A percentile compares a stretch with the other conserved stretches of the same genome.
Conservation (phyloP, 2,113 vertebrate genomes). For the Thryonomys swinderianus region DNA sequence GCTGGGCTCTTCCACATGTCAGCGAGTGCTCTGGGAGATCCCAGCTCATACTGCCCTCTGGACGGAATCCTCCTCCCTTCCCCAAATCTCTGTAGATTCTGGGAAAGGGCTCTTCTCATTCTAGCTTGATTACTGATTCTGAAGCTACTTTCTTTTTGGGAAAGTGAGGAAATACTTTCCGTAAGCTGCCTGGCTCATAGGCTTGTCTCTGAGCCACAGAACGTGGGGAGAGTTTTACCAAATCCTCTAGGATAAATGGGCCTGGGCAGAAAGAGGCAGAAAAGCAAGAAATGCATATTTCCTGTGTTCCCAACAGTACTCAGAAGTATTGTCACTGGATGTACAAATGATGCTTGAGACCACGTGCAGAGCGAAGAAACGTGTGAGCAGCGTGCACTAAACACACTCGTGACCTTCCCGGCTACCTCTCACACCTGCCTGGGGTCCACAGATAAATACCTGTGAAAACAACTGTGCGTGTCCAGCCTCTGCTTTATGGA, state of each 20-base stretch:
- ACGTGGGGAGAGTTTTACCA: not conserved
- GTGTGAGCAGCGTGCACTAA: not conserved
- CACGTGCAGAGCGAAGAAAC: not conserved
- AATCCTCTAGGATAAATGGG: not conserved
- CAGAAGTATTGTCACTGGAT: not conserved
- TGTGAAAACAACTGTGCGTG: not conserved
- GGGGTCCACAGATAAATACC: constrained; percentile 40
- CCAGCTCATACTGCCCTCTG: not conserved
- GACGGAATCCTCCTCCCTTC: not conserved
- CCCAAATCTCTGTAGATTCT: not conserved
- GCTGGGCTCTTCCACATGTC: not conserved
- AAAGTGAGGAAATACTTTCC: not conserved
- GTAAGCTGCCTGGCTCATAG: not conserved
- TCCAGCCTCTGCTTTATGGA: constrained; percentile 49
- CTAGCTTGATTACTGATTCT: not conserved
- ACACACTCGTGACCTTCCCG: not conserved
- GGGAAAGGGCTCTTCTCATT: not conserved
- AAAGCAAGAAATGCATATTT: not conserved
- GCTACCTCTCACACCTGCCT: constrained; percentile 22
- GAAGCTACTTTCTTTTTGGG: not conserved
- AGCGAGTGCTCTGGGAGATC: not conserved
- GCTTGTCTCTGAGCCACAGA: not conserved
- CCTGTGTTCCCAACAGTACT: not conserved
- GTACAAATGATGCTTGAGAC: not conserved
- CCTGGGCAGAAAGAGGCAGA: not conserved